These are phyloP conservation scores for Gobiocypris rarus DNA, from an alignment of 2,113 vertebrate genomes.

Conservation along the genomic window DNA sequence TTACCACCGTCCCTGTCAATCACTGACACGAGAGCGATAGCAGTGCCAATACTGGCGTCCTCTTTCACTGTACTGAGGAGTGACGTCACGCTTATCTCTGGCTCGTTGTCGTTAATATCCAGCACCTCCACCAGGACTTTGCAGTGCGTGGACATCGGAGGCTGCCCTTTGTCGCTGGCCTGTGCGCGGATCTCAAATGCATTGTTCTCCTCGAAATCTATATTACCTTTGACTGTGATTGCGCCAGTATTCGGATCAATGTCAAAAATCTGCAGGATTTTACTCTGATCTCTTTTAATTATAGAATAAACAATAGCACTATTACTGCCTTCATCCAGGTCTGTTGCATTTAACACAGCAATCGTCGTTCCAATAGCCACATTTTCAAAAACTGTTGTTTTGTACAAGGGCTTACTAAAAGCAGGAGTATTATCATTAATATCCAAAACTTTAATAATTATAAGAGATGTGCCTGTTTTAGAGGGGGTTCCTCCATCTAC, in stretches of 20 bases:
- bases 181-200: too few relatives aligned
- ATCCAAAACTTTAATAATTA: not conserved
- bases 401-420: not conserved
- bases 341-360: not conserved
- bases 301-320: not conserved
- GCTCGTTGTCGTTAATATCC: too few relatives aligned
- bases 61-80: too few relatives aligned
- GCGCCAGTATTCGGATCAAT: not conserved
- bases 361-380: not conserved
- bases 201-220: constrained; percentile 38
- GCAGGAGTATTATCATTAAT: not conserved
- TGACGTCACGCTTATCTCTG: too few relatives aligned
- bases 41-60: too few relatives aligned
- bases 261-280: not conserved
- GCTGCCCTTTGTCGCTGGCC: too few relatives aligned
- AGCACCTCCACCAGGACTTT: too few relatives aligned
- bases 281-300: not conserved
- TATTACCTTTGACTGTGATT: not conserved
- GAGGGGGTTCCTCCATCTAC: not conserved
- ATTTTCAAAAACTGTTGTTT: not conserved
- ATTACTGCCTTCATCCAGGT: not conserved
- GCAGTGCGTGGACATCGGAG: too few relatives aligned
- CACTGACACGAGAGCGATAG: too few relatives aligned
- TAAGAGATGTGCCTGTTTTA: not conserved
- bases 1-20: too few relatives aligned